phyloP scores from a whole-genome alignment of 53 echinoderm and acorn worm species.

The Luidia sarsii region DNA sequence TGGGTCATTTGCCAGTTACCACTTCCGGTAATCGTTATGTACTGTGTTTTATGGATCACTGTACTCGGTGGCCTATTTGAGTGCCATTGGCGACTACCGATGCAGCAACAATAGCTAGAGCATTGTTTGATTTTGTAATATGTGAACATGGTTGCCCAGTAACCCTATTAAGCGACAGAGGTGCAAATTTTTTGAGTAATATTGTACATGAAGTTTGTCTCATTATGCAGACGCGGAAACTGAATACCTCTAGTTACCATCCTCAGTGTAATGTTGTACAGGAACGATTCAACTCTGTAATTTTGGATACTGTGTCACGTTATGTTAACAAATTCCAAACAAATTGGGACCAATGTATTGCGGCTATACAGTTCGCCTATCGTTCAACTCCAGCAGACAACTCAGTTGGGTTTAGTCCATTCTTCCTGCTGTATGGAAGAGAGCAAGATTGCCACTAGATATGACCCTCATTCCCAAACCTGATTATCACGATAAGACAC shows the following conservation, averaged over 20 bases:
- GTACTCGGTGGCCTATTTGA: slow-evolving; percentile 40
- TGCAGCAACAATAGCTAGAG: slow-evolving; percentile 34
- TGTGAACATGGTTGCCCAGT: slow-evolving; percentile 53
- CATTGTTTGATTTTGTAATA: background rate
- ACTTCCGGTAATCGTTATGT: slow-evolving; percentile 17
- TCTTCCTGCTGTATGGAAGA: slow-evolving; percentile 28
- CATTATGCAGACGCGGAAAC: slow-evolving; percentile 31
- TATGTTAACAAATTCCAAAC: slow-evolving; percentile 51
- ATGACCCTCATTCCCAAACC: background rate
- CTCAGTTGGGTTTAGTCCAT: slow-evolving; percentile 13
- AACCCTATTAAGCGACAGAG: slow-evolving; percentile 32
- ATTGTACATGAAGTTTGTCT: slow-evolving; percentile 43
- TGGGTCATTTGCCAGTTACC: slow-evolving; percentile 23
- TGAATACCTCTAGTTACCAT: slow-evolving; percentile 45
- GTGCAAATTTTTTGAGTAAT: slow-evolving; percentile 46
- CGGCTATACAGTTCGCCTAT: slow-evolving; percentile 34
- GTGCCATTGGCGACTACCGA: slow-evolving; percentile 17
- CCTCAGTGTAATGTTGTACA: slow-evolving; percentile 49
- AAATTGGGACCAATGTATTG: slow-evolving; percentile 43
- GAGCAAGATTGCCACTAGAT: slow-evolving; percentile 18
- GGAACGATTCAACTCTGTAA: slow-evolving; percentile 49
- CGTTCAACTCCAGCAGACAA: slow-evolving; percentile 11
- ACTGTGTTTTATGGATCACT: slow-evolving; percentile 37
- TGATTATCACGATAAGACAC: background rate
- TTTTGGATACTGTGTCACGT: slow-evolving; percentile 45